Evolutionary conservation across 2,797 vertebrate species (phyloP), one percentile per base, ranked within the genome.

Genomic region (Macroramphosus scolopax): DNA sequence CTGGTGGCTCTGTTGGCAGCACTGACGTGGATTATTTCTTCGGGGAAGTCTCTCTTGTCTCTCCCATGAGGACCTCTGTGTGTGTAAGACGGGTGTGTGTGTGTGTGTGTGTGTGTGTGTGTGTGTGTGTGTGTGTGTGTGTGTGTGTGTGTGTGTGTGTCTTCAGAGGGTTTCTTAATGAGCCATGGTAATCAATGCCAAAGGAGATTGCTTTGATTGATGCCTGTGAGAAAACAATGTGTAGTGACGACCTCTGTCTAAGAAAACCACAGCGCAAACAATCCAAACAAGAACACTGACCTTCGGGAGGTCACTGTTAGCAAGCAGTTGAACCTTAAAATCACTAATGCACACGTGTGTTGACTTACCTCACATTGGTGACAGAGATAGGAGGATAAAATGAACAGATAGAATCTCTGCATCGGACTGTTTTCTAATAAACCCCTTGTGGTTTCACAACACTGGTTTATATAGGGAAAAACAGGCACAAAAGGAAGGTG

Each of bases 141-240:
- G 31, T 16, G 31, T 33, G 7, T 9, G 31, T 33, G 14, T 16
- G 30, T 32, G 29, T 31, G 17, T 8, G 29, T 57, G 75, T 80
- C 77, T 84, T 80, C 64, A 75, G 78, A 79, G 71, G 69, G 48
- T 47, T 75, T 75, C 77, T 76, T 90, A 89, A 91, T 89, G 85
- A 89, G 85, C 81, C 72, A 69, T 72, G 72, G 77, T 87, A 87
- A 90, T 90, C 88, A 88, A 88, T 91, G 87, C 82, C 81, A 81
- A 76, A 77, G 72, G 83, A 89, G 82, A 85, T 86, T 85, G 75
- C 85, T 89, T 85, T 90, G 87, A 90, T 89, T 81, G 88, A 90
- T 88, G 88, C 77, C 85, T 91, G 80, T 82, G 85, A 89, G 83
- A 84, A 84, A 85, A 86, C 87, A 86, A 80, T 75, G 74, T 80